Conservation (phyloP, 2,113 vertebrate genomes). For the Dasyurus viverrinus region DNA sequence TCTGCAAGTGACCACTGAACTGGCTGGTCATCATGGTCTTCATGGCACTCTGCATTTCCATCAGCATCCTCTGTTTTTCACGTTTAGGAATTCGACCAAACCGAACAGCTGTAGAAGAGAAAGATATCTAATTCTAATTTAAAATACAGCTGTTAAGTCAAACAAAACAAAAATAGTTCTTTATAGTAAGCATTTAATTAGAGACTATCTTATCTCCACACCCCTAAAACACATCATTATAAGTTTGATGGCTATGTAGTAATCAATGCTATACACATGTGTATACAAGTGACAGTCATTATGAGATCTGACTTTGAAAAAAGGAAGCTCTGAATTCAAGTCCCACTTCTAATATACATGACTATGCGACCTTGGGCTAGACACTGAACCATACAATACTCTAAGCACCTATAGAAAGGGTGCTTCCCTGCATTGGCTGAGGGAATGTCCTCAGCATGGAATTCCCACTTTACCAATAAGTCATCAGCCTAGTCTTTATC, state of each 20-base stretch:
- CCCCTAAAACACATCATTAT: slow-evolving; percentile 28
- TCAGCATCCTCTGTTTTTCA: slow-evolving; percentile 97
- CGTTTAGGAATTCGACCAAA: slow-evolving; percentile 98
- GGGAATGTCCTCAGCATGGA: not conserved
- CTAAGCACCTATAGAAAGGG: not conserved
- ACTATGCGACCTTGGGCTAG: not conserved
- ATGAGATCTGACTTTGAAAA: not conserved
- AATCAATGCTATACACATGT: not conserved
- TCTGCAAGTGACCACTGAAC: slow-evolving; percentile 84
- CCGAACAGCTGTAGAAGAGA: slow-evolving; percentile 89
- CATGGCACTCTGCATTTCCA: slow-evolving; percentile 99
- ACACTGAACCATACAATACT: not conserved
- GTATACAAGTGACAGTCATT: not conserved
- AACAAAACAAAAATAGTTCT: slow-evolving; percentile 37
- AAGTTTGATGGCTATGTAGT: not conserved
- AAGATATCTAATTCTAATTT: slow-evolving; percentile 48
- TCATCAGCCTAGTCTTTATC: not conserved
- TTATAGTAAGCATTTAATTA: not conserved
- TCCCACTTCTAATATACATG: not conserved
- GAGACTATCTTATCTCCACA: not conserved
- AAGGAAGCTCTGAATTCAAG: not conserved
- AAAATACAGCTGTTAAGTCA: slow-evolving; percentile 27
- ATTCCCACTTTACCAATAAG: not conserved
- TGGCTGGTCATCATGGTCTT: slow-evolving; percentile 96
- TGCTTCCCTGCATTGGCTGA: not conserved